These are phyloP conservation scores for Leptopilina drosophilae DNA, from an alignment of 2,888 invertebrate genomes.

Conservation along the genomic window DNA sequence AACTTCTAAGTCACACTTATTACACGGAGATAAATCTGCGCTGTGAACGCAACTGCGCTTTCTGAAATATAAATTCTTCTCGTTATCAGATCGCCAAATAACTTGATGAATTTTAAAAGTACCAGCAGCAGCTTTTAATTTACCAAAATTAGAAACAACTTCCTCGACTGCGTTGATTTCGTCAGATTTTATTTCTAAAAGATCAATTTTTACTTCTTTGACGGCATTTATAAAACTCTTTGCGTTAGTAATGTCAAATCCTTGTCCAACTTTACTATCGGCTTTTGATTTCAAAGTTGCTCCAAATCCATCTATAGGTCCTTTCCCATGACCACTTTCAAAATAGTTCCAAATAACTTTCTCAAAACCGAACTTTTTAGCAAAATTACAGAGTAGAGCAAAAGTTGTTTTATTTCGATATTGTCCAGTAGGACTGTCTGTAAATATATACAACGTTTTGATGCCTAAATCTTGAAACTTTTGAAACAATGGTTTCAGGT, in stretches of 20 bases:
- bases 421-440: constrained; percentile 27
- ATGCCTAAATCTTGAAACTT: constrained; percentile 17
- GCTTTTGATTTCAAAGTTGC: constrained; percentile 25
- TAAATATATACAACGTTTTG: constrained; percentile 27
- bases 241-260: constrained; percentile 14
- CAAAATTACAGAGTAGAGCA: constrained; percentile 3
- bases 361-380: constrained; percentile 11
- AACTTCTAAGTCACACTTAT: background rate
- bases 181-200: constrained; percentile 14
- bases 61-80: constrained; percentile 6
- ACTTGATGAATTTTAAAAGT: constrained; percentile 1
- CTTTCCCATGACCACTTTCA: constrained; percentile 36
- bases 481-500: constrained; percentile 18
- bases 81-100: constrained; percentile 14
- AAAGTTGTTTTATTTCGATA: constrained; percentile 25
- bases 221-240: constrained; percentile 32
- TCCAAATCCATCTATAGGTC: constrained; percentile 11
- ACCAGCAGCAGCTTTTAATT: background rate
- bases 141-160: constrained; percentile 8
- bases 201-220: constrained; percentile 28
- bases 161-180: constrained; percentile 26
- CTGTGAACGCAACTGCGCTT: constrained; percentile 27
- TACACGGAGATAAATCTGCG: constrained; percentile 5
- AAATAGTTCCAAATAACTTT: constrained; percentile 33
- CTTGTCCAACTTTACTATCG: constrained; percentile 29